Base-by-base conservation (phyloP, 2,888 invertebrate species). In the Tipula confusa region DNA sequence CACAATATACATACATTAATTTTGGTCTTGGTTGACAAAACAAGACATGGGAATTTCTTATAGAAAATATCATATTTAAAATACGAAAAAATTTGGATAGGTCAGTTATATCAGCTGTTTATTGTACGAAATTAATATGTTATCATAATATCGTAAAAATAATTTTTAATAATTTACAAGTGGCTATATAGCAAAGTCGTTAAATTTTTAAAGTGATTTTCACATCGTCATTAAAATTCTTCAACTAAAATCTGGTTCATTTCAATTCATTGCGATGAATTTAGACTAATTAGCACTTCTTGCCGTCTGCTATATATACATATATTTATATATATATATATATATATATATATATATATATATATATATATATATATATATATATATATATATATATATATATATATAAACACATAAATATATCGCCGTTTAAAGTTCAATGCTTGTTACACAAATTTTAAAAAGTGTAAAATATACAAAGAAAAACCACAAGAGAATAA, bases 31-130 rank as follows among this genome's bases (percentile, higher is more conserved):
- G 64, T 64, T 64, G 64, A 64, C 64, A 64, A 64, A 64, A 24
- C 64, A 64, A 24, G 64, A 64, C 64, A 64, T 64, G 64, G 64
- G 64, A 64, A 64, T 64, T 64, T 64, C 64, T 64, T 64, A 64
- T 24, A n/a, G n/a, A 3, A 24, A 15, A 48, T 48, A 3, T 64
- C 24, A 2, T 64, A 0, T 64, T n/a, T 43, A n/a, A 43, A 43
- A 43, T 43, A 2, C 15, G 43, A 43, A 15, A 43, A 1, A 43
- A 24, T 24, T 64, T 18, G 64, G 64, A 64, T 64, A 64, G 64
- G 64, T 64, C 64, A 64, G 64, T 24, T 64, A 64, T 64, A 64
- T 64, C 64, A 64, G 64, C 64, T 64, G 64, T 64, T 64, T 24
- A 64, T 64, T 64, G 1, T 64, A 18, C 13, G 13, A 11, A 64